Percentiles rank a stretch among this genome's conserved stretches.
phyloP scores from a whole-genome alignment of 2,888 invertebrate genomes.

The Mycalesis mineus region DNA sequence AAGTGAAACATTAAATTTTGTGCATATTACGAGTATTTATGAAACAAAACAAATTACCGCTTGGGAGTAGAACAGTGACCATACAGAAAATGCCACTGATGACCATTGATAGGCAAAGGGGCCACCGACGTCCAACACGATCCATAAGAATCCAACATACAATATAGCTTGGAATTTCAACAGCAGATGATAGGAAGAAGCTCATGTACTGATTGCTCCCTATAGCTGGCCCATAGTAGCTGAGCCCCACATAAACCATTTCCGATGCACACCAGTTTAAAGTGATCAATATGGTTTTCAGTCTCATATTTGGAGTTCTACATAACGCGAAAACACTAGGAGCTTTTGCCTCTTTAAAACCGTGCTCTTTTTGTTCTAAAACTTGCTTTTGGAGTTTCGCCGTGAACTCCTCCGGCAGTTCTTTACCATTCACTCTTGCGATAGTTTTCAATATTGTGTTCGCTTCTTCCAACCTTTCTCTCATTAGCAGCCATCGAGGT shows the following conservation, averaged over 20 bases:
- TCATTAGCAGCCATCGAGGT: slow-evolving; percentile 92
- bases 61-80: slow-evolving; percentile 88
- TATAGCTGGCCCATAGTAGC: slow-evolving; percentile 93
- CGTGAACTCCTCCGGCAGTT: slow-evolving; percentile 85
- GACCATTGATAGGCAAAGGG: slow-evolving; percentile 90
- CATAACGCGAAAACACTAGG: slow-evolving; percentile 82
- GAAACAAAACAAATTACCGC: slow-evolving; percentile 70
- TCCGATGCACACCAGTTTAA: slow-evolving; percentile 95
- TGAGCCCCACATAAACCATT: slow-evolving; percentile 93
- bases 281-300: slow-evolving; percentile 91
- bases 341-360: slow-evolving; percentile 51
- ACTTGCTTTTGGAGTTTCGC: slow-evolving; percentile 85
- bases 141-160: slow-evolving; percentile 94
- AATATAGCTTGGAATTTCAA: slow-evolving; percentile 93
- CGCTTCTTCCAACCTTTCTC: slow-evolving; percentile 89
- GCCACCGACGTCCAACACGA: slow-evolving; percentile 91
- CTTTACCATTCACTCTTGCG: slow-evolving; percentile 87
- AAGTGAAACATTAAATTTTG: not conserved
- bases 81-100: slow-evolving; percentile 91
- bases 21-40: too few species aligned
- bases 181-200: slow-evolving; percentile 90
- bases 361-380: slow-evolving; percentile 80
- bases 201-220: slow-evolving; percentile 93
- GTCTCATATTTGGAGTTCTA: slow-evolving; percentile 91
- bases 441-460: slow-evolving; percentile 86